Evolutionary conservation across 2,113 vertebrate species (phyloP).

Genomic region (Etia nguti): DNA sequence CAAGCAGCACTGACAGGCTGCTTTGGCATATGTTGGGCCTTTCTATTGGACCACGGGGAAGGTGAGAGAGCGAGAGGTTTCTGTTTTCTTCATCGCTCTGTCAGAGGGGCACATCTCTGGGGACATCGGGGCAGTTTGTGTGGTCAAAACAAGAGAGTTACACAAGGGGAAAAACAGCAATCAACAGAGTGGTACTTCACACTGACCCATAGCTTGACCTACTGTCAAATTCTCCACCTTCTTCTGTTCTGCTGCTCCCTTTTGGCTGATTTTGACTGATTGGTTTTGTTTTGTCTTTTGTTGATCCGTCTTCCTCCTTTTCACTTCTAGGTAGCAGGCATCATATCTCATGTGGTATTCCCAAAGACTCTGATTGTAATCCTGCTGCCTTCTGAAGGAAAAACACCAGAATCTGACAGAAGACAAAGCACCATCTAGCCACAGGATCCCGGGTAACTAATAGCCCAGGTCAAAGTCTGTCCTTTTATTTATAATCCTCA

Average conservation of each 20-base stretch:
- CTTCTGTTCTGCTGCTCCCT: constrained; percentile 12
- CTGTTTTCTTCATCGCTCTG: constrained; percentile 53
- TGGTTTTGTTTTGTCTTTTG: constrained; percentile 34
- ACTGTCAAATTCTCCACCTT: constrained; percentile 25
- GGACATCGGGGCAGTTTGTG: constrained; percentile 38
- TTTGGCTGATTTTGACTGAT: constrained; percentile 42
- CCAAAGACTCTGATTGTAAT: constrained; percentile 54
- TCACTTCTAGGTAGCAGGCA: constrained; percentile 2
- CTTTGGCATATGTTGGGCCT: constrained; percentile 19
- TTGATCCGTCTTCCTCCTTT: not conserved
- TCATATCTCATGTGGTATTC: constrained; percentile 45
- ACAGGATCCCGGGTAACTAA: constrained; percentile 70
- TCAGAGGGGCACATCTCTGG: constrained; percentile 38
- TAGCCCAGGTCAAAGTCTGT: constrained; percentile 68
- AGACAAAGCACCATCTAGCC: constrained; percentile 64
- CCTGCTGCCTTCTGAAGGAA: constrained; percentile 44
- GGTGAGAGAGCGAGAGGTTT: constrained; percentile 46
- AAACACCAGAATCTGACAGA: constrained; percentile 50
- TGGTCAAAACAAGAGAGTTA: constrained; percentile 50
- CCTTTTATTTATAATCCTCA: constrained; percentile 74
- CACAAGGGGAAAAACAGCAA: constrained; percentile 29
- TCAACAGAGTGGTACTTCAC: constrained; percentile 26
- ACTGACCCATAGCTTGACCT: constrained; percentile 48
- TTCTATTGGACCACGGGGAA: constrained; percentile 34
- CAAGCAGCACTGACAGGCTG: constrained; percentile 44